Conservation (phyloP, 2,113 vertebrate genomes). For the Mustelus asterias region DNA sequence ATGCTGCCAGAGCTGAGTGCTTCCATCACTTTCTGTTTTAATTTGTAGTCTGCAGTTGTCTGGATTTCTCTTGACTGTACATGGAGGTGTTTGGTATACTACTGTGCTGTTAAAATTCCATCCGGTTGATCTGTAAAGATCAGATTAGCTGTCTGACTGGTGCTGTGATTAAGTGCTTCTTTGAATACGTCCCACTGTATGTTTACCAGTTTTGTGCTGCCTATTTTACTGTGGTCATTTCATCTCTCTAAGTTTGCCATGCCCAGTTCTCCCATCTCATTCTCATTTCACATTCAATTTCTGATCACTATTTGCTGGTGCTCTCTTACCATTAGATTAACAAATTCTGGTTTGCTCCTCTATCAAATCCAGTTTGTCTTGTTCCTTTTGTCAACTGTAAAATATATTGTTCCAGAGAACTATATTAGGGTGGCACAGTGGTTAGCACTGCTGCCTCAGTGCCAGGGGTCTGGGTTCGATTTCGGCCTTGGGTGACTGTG, state of each 20-base stretch:
- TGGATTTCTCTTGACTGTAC: background rate
- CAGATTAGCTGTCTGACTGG: background rate
- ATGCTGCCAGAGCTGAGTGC: background rate
- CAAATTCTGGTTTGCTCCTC: background rate
- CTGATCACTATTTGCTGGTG: background rate
- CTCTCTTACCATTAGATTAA: background rate
- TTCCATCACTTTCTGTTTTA: background rate
- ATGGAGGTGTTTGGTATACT: background rate
- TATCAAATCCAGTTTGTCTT: background rate
- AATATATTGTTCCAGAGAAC: background rate
- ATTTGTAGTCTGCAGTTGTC: background rate
- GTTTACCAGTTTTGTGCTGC: background rate
- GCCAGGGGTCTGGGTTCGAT: too few species aligned
- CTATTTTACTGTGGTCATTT: background rate
- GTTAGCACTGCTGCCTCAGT: too few species aligned
- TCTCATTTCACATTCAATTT: background rate
- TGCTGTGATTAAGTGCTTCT: background rate
- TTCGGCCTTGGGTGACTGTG: too few species aligned
- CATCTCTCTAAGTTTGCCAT: background rate
- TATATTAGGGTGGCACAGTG: too few species aligned
- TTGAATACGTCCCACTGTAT: background rate
- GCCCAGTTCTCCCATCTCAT: background rate
- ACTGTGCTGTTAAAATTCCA: background rate
- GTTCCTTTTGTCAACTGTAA: background rate
- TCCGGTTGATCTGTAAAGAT: background rate